phyloP scores from a whole-genome alignment of 1,140 invertebrate species.

The Rhynchophorus ferrugineus region DNA sequence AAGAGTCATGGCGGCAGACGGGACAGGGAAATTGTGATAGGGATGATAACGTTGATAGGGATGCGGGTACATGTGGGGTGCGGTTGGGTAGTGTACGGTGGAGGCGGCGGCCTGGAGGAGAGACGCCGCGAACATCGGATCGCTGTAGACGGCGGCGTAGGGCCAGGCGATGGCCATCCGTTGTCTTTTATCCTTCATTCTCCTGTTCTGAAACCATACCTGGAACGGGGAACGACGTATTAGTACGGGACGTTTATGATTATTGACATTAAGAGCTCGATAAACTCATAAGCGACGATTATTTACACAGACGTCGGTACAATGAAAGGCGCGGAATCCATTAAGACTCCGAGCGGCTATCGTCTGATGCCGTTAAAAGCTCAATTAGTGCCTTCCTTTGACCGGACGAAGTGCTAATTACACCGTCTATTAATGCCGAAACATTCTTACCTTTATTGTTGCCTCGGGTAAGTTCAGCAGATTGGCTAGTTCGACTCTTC shows the following conservation, averaged over 20 bases:
- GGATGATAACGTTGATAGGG: constrained; percentile 41
- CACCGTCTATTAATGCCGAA: constrained; percentile 15
- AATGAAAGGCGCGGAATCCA: constrained; percentile 5
- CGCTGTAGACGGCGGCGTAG: constrained; percentile 84
- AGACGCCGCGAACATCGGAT: constrained; percentile 86
- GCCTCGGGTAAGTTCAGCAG: constrained; percentile 91
- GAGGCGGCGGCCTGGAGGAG: constrained; percentile 81
- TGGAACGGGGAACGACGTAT: constrained; percentile 52
- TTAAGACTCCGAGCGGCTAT: background rate
- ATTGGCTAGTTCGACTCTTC: constrained; percentile 90
- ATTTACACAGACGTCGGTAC: constrained; percentile 3
- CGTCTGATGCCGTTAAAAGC: constrained; percentile 36
- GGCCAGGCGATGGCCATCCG: constrained; percentile 90
- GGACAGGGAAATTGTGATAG: constrained; percentile 40
- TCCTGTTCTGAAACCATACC: constrained; percentile 98
- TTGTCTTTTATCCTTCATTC: constrained; percentile 99
- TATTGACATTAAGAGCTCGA: too few relatives aligned
- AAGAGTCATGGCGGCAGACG: constrained; percentile 27
- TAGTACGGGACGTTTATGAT: too few relatives aligned
- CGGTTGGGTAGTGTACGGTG: constrained; percentile 42
- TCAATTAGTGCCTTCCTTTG: constrained; percentile 35
- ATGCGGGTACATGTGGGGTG: constrained; percentile 42
- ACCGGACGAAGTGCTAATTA: constrained; percentile 33
- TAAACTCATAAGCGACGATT: too few relatives aligned
- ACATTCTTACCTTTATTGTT: constrained; percentile 95